These are phyloP conservation scores for Fulica atra DNA, from an alignment of 2,113 vertebrate species.

Conservation along the genomic window DNA sequence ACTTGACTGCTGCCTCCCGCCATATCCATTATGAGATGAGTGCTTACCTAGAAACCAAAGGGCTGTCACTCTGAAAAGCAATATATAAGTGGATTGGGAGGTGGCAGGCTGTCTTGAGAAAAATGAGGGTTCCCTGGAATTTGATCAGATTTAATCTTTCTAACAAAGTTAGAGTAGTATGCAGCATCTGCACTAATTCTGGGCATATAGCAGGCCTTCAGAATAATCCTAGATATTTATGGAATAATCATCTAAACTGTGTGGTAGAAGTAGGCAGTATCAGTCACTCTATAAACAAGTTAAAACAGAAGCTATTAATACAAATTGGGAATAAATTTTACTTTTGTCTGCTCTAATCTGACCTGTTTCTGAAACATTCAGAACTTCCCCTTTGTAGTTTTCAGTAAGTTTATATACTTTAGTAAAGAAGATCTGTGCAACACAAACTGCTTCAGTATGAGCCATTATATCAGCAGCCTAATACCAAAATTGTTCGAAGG, in stretches of 20 bases:
- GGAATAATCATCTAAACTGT: not conserved
- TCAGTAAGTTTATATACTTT: not conserved
- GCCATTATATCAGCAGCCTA: not conserved
- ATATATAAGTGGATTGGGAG: not conserved
- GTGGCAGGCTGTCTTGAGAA: not conserved
- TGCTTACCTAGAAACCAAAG: not conserved
- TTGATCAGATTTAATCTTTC: not conserved
- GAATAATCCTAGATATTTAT: not conserved
- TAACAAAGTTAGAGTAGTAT: not conserved
- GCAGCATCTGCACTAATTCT: not conserved
- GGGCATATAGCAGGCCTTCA: not conserved
- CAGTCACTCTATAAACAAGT: not conserved
- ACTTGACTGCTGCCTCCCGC: not conserved
- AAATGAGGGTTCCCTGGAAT: not conserved
- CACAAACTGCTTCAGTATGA: not conserved
- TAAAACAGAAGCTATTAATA: not conserved
- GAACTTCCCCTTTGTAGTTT: not conserved
- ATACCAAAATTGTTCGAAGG: not conserved
- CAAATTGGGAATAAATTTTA: not conserved
- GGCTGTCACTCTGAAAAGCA: not conserved
- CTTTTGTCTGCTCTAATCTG: not conserved
- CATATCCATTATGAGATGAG: not conserved
- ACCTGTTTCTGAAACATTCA: not conserved
- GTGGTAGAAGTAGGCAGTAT: not conserved
- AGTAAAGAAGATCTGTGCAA: not conserved